Conservation (phyloP, 2,888 invertebrate genomes). For the Stictocephala bisonia region DNA sequence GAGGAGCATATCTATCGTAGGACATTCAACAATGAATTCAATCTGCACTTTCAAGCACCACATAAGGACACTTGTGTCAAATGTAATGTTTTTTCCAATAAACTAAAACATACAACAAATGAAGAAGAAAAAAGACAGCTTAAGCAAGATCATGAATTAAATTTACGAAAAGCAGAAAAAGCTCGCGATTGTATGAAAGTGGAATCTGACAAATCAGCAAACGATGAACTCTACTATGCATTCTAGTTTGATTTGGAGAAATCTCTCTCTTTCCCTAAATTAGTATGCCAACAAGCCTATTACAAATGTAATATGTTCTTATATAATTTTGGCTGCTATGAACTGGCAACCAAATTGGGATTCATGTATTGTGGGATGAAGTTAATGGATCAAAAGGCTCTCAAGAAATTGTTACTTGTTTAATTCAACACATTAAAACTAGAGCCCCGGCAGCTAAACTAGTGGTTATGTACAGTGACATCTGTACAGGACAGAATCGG, state of each 20-base stretch:
- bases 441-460: conserved; percentile 32
- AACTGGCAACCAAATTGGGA: conserved; percentile 21
- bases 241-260: conserved; percentile 43
- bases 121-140: conserved; percentile 36
- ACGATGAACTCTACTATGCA: conserved; percentile 23
- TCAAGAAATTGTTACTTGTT: conserved; percentile 38
- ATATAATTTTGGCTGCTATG: conserved; percentile 42
- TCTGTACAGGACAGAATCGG: conserved; percentile 16
- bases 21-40: conserved; percentile 34
- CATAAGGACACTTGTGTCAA: conserved; percentile 38
- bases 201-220: conserved; percentile 28
- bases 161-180: conserved; percentile 46
- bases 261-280: conserved; percentile 34
- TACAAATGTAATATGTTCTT: conserved; percentile 33
- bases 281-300: conserved; percentile 24
- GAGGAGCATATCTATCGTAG: conserved; percentile 36
- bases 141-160: conserved; percentile 34
- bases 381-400: conserved; percentile 37
- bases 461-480: conserved; percentile 24
- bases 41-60: conserved; percentile 38
- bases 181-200: conserved; percentile 23
- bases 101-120: conserved; percentile 16
- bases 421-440: conserved; percentile 17
- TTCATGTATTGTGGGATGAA: conserved; percentile 33
- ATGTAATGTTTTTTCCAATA: conserved; percentile 31